Percentiles rank a stretch among this genome's conserved stretches.
phyloP scores from a whole-genome alignment of 2,113 vertebrate species.

The Antechinus flavipes region DNA sequence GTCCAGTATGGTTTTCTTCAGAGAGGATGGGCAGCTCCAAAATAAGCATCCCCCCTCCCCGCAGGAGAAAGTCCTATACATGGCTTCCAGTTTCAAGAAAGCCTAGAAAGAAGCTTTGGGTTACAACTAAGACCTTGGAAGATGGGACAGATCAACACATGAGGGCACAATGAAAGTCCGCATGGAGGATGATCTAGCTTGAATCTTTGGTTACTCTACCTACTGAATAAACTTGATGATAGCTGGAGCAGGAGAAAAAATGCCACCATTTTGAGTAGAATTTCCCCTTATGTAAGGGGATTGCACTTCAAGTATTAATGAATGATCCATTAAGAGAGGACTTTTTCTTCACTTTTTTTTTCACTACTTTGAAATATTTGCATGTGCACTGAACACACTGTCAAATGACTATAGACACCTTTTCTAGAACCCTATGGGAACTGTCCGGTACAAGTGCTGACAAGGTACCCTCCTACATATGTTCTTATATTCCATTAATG shows the following conservation, averaged over 20 bases:
- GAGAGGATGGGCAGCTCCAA: not conserved
- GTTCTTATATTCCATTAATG: too few relatives aligned
- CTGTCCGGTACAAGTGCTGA: not conserved
- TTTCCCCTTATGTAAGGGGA: not conserved
- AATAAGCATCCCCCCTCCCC: not conserved
- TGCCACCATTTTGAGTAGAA: conserved; percentile 12
- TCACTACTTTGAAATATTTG: not conserved
- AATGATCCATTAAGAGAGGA: not conserved
- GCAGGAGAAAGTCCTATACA: not conserved
- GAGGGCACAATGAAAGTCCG: not conserved
- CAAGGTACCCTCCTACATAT: not conserved
- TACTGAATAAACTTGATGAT: not conserved
- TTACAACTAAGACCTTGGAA: not conserved
- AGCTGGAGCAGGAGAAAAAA: conserved; percentile 16
- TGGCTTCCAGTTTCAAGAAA: not conserved
- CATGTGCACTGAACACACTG: not conserved
- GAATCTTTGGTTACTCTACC: not conserved
- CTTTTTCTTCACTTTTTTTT: not conserved
- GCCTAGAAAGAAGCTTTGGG: not conserved
- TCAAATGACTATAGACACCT: not conserved
- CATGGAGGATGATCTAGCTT: not conserved
- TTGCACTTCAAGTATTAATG: not conserved
- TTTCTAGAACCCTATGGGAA: not conserved
- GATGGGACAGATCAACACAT: not conserved
- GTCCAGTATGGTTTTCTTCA: not conserved